Percentiles rank a stretch among this genome's conserved stretches.
phyloP scores from a whole-genome alignment of 2,888 invertebrate species.

The Epicampocera succincta region DNA sequence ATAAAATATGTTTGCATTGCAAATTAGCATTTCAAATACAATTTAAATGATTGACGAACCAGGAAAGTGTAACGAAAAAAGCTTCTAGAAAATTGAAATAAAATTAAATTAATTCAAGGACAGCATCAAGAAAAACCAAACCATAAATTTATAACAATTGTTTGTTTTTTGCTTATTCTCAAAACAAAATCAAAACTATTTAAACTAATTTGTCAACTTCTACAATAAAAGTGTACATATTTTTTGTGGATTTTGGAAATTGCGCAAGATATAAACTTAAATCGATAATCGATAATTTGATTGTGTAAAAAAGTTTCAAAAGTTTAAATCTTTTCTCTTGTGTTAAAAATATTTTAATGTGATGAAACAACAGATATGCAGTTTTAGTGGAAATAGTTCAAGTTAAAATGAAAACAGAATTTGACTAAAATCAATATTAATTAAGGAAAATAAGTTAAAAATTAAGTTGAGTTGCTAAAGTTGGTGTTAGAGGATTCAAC shows the following conservation, averaged over 20 bases:
- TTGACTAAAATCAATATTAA: neutral
- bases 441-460: neutral
- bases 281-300: constrained; percentile 30
- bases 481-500: constrained; percentile 53
- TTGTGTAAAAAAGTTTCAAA: constrained; percentile 25
- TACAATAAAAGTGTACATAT: constrained; percentile 57
- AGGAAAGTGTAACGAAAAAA: constrained; percentile 6
- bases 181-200: constrained; percentile 66
- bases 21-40: constrained; percentile 47
- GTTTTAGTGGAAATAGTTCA: constrained; percentile 23
- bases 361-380: constrained; percentile 50
- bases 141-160: constrained; percentile 24
- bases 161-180: constrained; percentile 7
- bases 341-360: constrained; percentile 25
- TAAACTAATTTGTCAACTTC: constrained; percentile 66
- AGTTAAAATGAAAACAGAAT: constrained; percentile 3
- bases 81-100: neutral
- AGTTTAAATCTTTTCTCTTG: constrained; percentile 21
- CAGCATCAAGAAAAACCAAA: constrained; percentile 28
- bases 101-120: constrained; percentile 21
- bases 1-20: constrained; percentile 43
- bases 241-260: constrained; percentile 26
- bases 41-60: constrained; percentile 16
- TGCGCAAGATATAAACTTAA: constrained; percentile 31
- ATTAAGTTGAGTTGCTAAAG: constrained; percentile 36